Percentiles rank a stretch among this genome's conserved stretches.
These are phyloP conservation scores for Penaeus japonicus DNA, from an alignment of 1,140 invertebrate genomes.

Conservation along the genomic window DNA sequence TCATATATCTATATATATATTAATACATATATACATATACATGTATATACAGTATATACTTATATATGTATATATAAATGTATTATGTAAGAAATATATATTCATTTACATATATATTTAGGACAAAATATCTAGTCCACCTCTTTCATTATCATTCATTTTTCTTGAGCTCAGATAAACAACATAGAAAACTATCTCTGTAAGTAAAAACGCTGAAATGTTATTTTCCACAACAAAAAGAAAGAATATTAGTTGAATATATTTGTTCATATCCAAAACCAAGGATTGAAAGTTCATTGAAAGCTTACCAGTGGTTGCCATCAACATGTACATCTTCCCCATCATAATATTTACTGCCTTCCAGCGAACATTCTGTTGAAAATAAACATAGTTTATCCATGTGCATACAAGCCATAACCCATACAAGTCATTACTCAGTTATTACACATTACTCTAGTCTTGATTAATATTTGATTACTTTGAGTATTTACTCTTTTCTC, in stretches of 20 bases:
- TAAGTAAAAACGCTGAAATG: too few species aligned
- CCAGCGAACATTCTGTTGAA: slow-evolving; percentile 60
- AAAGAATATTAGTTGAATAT: too few species aligned
- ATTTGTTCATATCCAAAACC: too few species aligned
- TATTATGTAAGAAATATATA: not conserved
- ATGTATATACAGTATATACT: not conserved
- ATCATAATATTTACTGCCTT: slow-evolving; percentile 61
- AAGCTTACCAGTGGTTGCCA: slow-evolving; percentile 61
- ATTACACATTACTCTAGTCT: too few species aligned
- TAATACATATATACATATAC: not conserved
- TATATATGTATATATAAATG: not conserved
- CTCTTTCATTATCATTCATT: not conserved
- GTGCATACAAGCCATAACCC: too few species aligned
- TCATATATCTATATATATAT: not conserved
- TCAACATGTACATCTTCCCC: slow-evolving; percentile 61
- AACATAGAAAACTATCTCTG: too few species aligned
- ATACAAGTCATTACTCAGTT: too few species aligned
- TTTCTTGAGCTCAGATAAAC: not conserved
- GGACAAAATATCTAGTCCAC: not conserved
- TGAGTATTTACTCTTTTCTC: too few species aligned
- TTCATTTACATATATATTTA: not conserved
- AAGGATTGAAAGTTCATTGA: not conserved
- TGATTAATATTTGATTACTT: too few species aligned
- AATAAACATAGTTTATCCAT: not conserved
- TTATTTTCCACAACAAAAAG: too few species aligned